Evolutionary conservation across 2,888 invertebrate genomes (phyloP).

Genomic region (Drosophila diplacantha): DNA sequence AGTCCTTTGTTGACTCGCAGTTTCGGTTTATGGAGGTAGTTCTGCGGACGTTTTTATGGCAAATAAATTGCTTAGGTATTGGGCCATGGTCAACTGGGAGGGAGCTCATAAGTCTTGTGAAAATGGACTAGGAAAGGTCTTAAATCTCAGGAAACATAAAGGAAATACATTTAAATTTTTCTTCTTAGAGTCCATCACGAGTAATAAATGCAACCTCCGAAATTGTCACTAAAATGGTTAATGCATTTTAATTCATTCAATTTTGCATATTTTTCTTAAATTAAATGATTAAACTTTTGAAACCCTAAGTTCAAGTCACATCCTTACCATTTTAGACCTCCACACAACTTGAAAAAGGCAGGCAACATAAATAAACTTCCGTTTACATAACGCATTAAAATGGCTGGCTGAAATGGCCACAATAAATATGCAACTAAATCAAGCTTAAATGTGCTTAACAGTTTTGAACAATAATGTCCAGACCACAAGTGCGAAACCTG

Average conservation of each 20-base stretch:
- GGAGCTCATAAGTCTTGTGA: conserved; percentile 22
- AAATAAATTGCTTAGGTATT: conserved; percentile 42
- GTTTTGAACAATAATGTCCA: conserved; percentile 68
- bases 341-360: conserved; percentile 1
- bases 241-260: too few relatives aligned
- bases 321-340: conserved; percentile 6
- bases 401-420: conserved; percentile 40
- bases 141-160: conserved; percentile 1
- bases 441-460: conserved; percentile 74
- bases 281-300: neutral
- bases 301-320: neutral
- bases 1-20: conserved; percentile 34
- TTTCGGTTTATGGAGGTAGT: conserved; percentile 42
- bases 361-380: conserved; percentile 37
- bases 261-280: neutral
- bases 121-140: neutral
- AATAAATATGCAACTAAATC: conserved; percentile 73
- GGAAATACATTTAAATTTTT: neutral
- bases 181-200: neutral
- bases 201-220: neutral
- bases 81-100: conserved; percentile 9
- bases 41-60: conserved; percentile 46
- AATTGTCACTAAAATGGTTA: too few relatives aligned
- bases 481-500: conserved; percentile 67
- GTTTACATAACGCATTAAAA: conserved; percentile 70